phyloP scores from a whole-genome alignment of 2,113 vertebrate species.

The Numenius arquata region DNA sequence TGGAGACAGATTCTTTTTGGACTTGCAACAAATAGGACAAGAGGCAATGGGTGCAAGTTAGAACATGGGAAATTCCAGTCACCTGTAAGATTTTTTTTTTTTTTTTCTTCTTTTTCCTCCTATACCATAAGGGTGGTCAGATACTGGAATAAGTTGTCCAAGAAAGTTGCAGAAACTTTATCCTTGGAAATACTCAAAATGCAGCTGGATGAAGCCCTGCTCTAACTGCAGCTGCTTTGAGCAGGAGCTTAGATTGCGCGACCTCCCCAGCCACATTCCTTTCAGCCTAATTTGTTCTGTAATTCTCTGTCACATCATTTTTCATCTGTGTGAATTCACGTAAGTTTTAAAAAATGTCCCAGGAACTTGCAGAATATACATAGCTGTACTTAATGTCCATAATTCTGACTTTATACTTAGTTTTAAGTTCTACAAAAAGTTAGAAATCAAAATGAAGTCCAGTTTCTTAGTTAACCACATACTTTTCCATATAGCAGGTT shows the following conservation, averaged over 20 bases:
- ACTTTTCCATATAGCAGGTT: neutral
- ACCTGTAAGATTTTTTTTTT: neutral
- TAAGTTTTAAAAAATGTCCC: neutral
- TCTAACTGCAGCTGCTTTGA: neutral
- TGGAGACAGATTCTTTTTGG: neutral
- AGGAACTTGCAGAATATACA: neutral
- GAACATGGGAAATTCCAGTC: neutral
- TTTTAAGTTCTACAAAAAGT: neutral
- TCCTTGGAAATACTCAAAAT: neutral
- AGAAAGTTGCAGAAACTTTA: neutral
- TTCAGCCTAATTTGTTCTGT: neutral
- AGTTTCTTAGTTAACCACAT: neutral
- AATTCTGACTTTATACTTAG: neutral
- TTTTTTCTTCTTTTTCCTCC: too few relatives aligned
- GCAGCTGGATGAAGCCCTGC: neutral
- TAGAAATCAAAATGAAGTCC: neutral
- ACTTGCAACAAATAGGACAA: neutral
- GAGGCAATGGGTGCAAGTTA: neutral
- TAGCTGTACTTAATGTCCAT: neutral
- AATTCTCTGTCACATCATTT: neutral
- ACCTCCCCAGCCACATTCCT: neutral
- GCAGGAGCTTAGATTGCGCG: neutral
- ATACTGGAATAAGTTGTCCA: neutral
- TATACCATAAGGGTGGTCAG: neutral
- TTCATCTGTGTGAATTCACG: neutral